Conservation (phyloP, 2,797 vertebrate genomes). For the Falco cherrug region DNA sequence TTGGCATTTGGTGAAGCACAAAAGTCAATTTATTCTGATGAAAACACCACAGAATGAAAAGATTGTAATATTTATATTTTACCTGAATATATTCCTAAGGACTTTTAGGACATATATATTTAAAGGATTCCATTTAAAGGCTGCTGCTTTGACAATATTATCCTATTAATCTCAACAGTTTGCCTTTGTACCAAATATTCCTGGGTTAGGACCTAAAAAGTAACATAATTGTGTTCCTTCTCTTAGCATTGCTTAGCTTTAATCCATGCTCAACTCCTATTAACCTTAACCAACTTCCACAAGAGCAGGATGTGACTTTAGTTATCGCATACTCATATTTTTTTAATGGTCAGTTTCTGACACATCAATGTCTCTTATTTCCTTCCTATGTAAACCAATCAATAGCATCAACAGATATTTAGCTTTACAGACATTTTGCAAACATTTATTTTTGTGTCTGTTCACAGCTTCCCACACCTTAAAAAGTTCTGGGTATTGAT, state of each 20-base stretch:
- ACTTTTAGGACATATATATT: not conserved
- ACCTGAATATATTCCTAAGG: not conserved
- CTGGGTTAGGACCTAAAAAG: not conserved
- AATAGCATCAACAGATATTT: not conserved
- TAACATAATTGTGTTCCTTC: not conserved
- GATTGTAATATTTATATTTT: not conserved
- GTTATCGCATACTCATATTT: rapidly evolving
- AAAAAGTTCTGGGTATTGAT: not conserved
- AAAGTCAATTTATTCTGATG: constrained; percentile 27
- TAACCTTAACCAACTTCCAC: not conserved
- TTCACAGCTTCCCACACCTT: not conserved
- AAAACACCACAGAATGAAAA: not conserved
- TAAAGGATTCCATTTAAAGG: not conserved
- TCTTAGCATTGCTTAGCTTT: not conserved
- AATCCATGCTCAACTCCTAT: not conserved
- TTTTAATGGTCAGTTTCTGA: not conserved
- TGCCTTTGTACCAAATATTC: not conserved
- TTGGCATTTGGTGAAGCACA: not conserved
- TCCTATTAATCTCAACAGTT: not conserved
- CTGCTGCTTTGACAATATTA: not conserved
- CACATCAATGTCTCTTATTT: not conserved
- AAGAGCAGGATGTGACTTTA: not conserved
- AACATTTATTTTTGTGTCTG: not conserved
- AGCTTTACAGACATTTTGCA: not conserved
- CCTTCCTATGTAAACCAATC: not conserved